Evolutionary conservation across 2,888 invertebrate genomes (phyloP).

Genomic region (Muschampia plurimacula): DNA sequence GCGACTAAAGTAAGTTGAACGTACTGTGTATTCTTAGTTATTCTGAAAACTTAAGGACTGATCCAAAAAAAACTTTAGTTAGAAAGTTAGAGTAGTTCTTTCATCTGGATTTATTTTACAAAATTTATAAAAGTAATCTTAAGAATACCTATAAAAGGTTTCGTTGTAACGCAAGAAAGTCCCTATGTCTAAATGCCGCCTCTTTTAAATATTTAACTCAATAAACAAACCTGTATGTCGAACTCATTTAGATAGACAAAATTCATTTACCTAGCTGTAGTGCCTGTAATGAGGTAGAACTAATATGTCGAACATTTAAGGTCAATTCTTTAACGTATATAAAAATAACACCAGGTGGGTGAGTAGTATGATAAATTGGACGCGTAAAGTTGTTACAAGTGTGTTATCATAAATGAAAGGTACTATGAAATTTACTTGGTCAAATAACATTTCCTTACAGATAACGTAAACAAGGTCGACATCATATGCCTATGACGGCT

Average conservation of each 20-base stretch:
- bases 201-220: too few species aligned
- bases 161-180: too few species aligned
- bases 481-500: not conserved
- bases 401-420: not conserved
- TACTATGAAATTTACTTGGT: not conserved
- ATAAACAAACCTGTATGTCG: not conserved
- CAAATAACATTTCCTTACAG: not conserved
- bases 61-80: too few species aligned
- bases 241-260: not conserved
- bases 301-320: slow-evolving; percentile 1
- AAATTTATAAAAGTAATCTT: too few species aligned
- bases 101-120: too few species aligned
- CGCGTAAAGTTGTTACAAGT: too few species aligned
- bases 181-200: too few species aligned
- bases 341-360: not conserved
- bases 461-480: slow-evolving; percentile 10
- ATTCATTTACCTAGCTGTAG: not conserved
- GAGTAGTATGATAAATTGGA: not conserved
- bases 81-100: too few species aligned
- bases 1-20: too few species aligned
- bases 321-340: not conserved
- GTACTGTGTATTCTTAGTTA: too few species aligned
- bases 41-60: too few species aligned
- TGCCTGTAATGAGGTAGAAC: not conserved
- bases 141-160: too few species aligned